These are phyloP conservation scores for Tachina fera DNA, from an alignment of 2,888 invertebrate species.

Conservation along the genomic window DNA sequence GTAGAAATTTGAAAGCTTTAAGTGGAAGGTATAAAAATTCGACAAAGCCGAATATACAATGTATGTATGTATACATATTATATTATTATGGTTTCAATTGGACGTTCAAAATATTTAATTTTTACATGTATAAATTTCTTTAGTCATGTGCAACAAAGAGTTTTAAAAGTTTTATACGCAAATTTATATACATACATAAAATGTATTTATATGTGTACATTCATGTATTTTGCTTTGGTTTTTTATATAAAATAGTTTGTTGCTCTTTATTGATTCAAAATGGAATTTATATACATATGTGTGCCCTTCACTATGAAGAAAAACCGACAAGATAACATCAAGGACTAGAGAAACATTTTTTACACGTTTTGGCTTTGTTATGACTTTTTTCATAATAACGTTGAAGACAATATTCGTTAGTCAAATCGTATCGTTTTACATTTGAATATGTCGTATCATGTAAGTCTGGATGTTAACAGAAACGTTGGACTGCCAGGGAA, in stretches of 20 bases:
- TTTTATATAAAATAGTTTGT: background rate
- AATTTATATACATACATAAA: too few relatives aligned
- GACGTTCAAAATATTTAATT: conserved; percentile 68
- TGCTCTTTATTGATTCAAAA: conserved; percentile 48
- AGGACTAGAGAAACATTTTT: too few relatives aligned
- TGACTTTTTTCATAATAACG: too few relatives aligned
- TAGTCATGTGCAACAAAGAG: conserved; percentile 44
- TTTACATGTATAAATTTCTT: background rate
- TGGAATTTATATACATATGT: background rate
- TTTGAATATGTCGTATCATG: too few relatives aligned
- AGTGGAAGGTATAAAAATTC: conserved; percentile 40
- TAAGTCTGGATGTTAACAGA: too few relatives aligned
- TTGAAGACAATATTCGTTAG: too few relatives aligned
- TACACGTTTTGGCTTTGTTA: too few relatives aligned
- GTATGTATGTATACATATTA: background rate
- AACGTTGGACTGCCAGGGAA: too few relatives aligned
- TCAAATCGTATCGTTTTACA: too few relatives aligned
- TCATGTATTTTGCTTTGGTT: too few relatives aligned
- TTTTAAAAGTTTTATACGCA: background rate
- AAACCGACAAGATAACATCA: background rate
- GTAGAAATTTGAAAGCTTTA: background rate
- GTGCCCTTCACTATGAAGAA: conserved; percentile 4
- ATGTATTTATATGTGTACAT: too few relatives aligned
- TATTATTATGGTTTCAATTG: conserved; percentile 16
- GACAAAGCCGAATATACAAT: conserved; percentile 37